Evolutionary conservation across 2,888 invertebrate species (phyloP), one percentile per base, ranked within the genome.

Genomic region (Oxystoma pomonae): DNA sequence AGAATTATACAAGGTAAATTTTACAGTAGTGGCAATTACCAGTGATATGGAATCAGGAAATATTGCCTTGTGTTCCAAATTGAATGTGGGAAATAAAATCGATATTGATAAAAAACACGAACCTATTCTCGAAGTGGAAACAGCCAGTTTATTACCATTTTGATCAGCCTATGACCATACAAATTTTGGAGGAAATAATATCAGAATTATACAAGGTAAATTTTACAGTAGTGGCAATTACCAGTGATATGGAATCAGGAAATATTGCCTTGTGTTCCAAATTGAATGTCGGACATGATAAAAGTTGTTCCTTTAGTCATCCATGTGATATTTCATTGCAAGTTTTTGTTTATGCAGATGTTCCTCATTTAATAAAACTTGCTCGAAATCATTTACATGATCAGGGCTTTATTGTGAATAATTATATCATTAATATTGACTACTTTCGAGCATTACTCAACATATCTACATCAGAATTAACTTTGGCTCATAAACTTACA

Each of bases 361-460:
- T 66, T n/a, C 67, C 70, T 2, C 69, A 71, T 64, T 59, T 70
- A 17, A 58, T 70, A 16, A 69, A 71, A 65, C 52, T 71, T 20
- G 20, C 69, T 16, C 59, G 69, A 18, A 71, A 71, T 63, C 65
- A 72, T 66, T 70, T 69, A 60, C n/a, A 68, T 9, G 68, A 71
- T 62, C 2, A 61, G 22, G 69, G 68, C 20, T 69, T 67, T 58
- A 57, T 60, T 57, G 17, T 70, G 20, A 60, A 70, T 63, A 58
- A 61, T 16, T 64, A 67, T 55, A 35, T 22, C 16, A 60, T 60
- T 22, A 55, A n/a, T 35, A 55, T 55, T 19, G 22, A 3, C 1
- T 51, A 19, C 16, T 22, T 61, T 9, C 53, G 61, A 61, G 35
- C 55, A 16, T 17, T 67, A 1, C 7, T 63, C 18, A 1, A 49